These are phyloP conservation scores for Macrophya annulata DNA, from an alignment of 2,888 invertebrate species.

Conservation along the genomic window DNA sequence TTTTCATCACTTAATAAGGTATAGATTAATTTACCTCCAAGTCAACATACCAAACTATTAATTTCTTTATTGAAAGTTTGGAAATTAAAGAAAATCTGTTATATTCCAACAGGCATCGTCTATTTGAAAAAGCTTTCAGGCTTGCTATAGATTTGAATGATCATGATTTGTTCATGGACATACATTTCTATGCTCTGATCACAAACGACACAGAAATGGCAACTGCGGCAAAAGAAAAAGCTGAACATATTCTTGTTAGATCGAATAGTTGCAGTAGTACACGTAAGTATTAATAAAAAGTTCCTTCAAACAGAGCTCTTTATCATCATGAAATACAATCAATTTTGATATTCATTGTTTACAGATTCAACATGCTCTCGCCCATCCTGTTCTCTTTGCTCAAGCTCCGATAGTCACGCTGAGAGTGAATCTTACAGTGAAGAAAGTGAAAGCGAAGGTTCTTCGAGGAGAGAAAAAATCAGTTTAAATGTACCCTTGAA, in stretches of 20 bases:
- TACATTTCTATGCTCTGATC: slow-evolving; percentile 87
- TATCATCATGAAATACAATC: background rate
- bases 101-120: slow-evolving; percentile 82
- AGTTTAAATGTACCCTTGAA: slow-evolving; percentile 76
- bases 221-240: slow-evolving; percentile 87
- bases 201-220: slow-evolving; percentile 85
- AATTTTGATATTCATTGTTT: slow-evolving; percentile 66
- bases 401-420: slow-evolving; percentile 78
- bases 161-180: slow-evolving; percentile 93
- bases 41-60: background rate
- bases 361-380: slow-evolving; percentile 87
- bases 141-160: slow-evolving; percentile 92
- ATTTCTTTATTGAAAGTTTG: background rate
- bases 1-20: slow-evolving; percentile 93
- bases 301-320: background rate
- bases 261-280: slow-evolving; percentile 77
- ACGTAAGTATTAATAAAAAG: slow-evolving; percentile 70
- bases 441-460: slow-evolving; percentile 74
- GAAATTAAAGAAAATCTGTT: background rate
- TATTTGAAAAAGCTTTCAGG: slow-evolving; percentile 91
- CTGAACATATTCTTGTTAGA: slow-evolving; percentile 80
- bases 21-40: slow-evolving; percentile 27
- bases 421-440: slow-evolving; percentile 77
- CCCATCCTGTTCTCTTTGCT: slow-evolving; percentile 86
- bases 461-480: slow-evolving; percentile 68